phyloP scores from a whole-genome alignment of 53 echinoderm and acorn worm species.

The Antedon mediterranea region DNA sequence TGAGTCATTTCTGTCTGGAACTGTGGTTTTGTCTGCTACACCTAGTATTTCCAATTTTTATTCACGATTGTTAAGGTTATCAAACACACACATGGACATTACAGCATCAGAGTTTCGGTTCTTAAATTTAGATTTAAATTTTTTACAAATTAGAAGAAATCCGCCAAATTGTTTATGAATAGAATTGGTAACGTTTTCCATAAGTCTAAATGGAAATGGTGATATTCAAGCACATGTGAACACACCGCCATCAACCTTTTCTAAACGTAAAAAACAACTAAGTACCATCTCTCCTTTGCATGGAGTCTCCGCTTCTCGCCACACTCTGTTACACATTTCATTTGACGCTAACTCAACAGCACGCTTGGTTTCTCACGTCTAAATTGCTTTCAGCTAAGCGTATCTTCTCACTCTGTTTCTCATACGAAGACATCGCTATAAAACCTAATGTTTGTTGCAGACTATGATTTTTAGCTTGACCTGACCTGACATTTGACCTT shows the following conservation, averaged over 20 bases:
- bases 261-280: neutral
- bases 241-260: neutral
- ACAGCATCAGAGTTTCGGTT: too few species aligned
- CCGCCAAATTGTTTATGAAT: too few species aligned
- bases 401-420: neutral
- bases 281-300: neutral
- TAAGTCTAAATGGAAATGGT: too few species aligned
- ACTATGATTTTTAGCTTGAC: neutral
- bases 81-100: neutral
- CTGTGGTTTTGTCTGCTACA: too few species aligned
- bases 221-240: neutral
- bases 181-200: too few species aligned
- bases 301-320: neutral
- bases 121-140: too few species aligned
- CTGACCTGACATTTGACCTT: neutral
- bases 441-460: neutral
- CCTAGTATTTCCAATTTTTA: neutral
- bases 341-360: neutral
- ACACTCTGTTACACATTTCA: constrained; percentile 1
- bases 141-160: too few species aligned
- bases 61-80: neutral
- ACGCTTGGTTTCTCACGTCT: constrained; percentile 1
- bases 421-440: neutral
- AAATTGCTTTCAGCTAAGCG: neutral
- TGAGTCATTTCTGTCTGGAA: neutral